Evolutionary conservation across 1,140 invertebrate species (phyloP).

Genomic region (Rhagoletis zephyria): DNA sequence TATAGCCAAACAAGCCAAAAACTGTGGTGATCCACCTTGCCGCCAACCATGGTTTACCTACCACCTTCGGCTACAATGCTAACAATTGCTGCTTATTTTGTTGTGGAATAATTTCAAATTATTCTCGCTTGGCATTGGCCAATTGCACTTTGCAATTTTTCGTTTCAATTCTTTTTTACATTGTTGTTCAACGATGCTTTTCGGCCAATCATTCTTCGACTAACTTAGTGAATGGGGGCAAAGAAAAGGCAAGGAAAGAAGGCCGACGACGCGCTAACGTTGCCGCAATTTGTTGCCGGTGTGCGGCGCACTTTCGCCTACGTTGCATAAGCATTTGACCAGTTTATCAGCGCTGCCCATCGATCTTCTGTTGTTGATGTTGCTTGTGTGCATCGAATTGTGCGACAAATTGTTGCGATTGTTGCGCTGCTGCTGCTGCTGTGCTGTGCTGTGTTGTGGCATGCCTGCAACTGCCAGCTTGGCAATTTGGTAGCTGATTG

Average conservation of each 20-base stretch:
- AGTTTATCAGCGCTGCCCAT: constrained; percentile 37
- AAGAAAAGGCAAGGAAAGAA: background rate
- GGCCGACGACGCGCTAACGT: background rate
- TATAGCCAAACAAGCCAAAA: background rate
- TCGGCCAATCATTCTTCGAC: background rate
- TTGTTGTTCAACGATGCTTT: constrained; percentile 8
- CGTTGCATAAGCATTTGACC: background rate
- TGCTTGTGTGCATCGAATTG: constrained; percentile 1
- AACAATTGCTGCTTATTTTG: constrained; percentile 4
- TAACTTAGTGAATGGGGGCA: background rate
- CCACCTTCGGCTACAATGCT: background rate
- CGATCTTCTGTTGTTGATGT: constrained; percentile 47
- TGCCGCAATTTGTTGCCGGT: background rate
- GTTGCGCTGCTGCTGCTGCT: background rate
- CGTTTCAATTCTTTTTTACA: constrained; percentile 18
- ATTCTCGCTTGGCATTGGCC: background rate
- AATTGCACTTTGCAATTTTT: constrained; percentile 41
- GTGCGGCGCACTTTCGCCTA: background rate
- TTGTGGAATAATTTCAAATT: constrained; percentile 34
- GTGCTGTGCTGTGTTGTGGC: background rate
- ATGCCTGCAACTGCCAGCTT: constrained; percentile 40
- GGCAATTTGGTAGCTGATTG: constrained; percentile 38
- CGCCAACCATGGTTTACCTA: background rate
- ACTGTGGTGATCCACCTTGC: no score
- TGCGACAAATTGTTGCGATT: constrained; percentile 15